Conservation (phyloP, 2,113 vertebrate genomes). For the Tautogolabrus adspersus region DNA sequence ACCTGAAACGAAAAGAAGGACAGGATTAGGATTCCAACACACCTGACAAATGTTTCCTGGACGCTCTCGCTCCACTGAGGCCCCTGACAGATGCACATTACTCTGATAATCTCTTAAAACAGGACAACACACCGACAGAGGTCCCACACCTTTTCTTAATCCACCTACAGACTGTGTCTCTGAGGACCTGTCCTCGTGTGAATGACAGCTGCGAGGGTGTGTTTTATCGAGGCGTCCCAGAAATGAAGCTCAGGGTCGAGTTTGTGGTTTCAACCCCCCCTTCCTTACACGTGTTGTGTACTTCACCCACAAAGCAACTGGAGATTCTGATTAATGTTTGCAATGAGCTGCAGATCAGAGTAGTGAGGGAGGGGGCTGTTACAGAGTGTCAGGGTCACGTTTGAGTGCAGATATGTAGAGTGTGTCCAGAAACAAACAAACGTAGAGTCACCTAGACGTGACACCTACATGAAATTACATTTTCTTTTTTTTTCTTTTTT, state of each 20-base stretch:
- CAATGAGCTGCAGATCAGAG: slow-evolving; percentile 9
- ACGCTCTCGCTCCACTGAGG: no score
- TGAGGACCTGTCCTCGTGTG: neutral
- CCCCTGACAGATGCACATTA: slow-evolving; percentile 36
- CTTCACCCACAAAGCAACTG: slow-evolving; percentile 22
- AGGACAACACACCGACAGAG: slow-evolving; percentile 8
- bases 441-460: no score
- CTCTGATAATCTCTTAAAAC: slow-evolving; percentile 20
- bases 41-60: no score
- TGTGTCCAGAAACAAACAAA: no score
- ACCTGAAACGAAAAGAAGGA: slow-evolving; percentile 64
- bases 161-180: slow-evolving; percentile 2
- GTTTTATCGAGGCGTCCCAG: neutral
- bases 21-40: neutral
- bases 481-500: no score
- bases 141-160: neutral
- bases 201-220: slow-evolving; percentile 62
- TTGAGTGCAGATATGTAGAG: neutral
- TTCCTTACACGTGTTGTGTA: no score
- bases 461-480: no score
- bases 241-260: neutral
- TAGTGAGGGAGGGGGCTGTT: neutral
- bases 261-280: slow-evolving; percentile 5
- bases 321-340: slow-evolving; percentile 17
- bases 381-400: neutral